phyloP scores from a whole-genome alignment of 1,140 invertebrate species.

The Luehdorfia chinensis region DNA sequence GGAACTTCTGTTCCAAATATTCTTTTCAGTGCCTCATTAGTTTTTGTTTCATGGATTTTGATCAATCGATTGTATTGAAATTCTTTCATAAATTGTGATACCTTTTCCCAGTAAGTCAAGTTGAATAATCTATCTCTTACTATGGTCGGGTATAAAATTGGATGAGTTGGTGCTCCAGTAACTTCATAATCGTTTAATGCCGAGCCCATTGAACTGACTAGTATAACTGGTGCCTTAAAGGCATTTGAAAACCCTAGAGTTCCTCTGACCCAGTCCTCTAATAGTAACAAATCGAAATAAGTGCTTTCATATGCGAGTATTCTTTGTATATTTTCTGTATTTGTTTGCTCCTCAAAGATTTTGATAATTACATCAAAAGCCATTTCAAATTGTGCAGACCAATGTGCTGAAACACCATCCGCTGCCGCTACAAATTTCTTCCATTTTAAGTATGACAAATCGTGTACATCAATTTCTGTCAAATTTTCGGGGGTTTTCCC shows the following conservation, averaged over 20 bases:
- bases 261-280: conserved; percentile 34
- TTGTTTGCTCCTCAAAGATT: conserved; percentile 31
- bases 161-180: conserved; percentile 64
- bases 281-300: conserved; percentile 52
- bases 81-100: conserved; percentile 32
- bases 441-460: conserved; percentile 35
- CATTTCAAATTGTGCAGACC: conserved; percentile 1
- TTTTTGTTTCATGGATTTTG: conserved; percentile 18
- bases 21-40: conserved; percentile 43
- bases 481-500: conserved; percentile 30
- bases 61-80: neutral
- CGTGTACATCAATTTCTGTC: conserved; percentile 43
- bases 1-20: conserved; percentile 56
- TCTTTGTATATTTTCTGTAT: conserved; percentile 30
- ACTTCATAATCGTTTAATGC: conserved; percentile 20
- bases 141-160: conserved; percentile 61
- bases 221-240: conserved; percentile 62
- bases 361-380: conserved; percentile 11
- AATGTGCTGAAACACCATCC: conserved; percentile 9
- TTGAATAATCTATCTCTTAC: conserved; percentile 36
- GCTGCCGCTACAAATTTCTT: conserved; percentile 17
- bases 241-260: conserved; percentile 46
- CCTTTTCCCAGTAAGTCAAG: conserved; percentile 42
- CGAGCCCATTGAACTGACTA: conserved; percentile 47
- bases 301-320: conserved; percentile 37